Conservation (phyloP, 2,797 vertebrate species). For the Poeciliopsis presidionis region DNA sequence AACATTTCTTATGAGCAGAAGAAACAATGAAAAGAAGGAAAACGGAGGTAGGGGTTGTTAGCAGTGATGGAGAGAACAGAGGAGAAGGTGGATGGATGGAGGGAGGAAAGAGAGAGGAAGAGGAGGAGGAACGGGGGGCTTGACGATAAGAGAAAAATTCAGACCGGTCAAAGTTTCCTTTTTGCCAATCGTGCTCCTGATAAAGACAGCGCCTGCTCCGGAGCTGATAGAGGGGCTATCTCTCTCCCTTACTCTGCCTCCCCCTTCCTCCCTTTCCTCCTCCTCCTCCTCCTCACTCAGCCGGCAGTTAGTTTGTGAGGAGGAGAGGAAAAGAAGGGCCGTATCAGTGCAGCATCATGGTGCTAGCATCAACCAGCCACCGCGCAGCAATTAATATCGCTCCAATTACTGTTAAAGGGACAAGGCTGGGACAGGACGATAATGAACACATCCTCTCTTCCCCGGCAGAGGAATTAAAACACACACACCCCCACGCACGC, state of each 20-base stretch:
- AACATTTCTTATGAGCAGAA: conserved; percentile 45
- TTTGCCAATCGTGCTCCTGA: conserved; percentile 92
- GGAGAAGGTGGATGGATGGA: conserved; percentile 66
- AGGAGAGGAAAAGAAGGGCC: conserved; percentile 47
- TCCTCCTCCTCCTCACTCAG: conserved; percentile 61
- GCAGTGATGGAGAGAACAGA: conserved; percentile 78
- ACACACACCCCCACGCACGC: conserved; percentile 13
- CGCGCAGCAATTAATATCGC: conserved; percentile 89
- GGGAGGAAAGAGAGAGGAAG: conserved; percentile 22
- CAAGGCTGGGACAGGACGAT: conserved; percentile 85
- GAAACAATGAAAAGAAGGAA: conserved; percentile 36
- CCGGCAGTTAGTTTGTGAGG: conserved; percentile 85
- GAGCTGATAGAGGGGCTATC: conserved; percentile 91
- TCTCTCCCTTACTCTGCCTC: conserved; percentile 68
- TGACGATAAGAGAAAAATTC: conserved; percentile 90
- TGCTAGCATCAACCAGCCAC: conserved; percentile 86
- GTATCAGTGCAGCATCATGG: conserved; percentile 86
- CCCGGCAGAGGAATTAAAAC: conserved; percentile 23
- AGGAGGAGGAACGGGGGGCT: conserved; percentile 68
- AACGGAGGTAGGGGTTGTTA: conserved; percentile 27
- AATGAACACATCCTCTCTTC: conserved; percentile 85
- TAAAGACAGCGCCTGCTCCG: conserved; percentile 92
- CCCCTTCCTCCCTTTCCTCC: conserved; percentile 14
- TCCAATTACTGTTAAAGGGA: conserved; percentile 89
- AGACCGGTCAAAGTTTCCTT: conserved; percentile 91